phyloP scores from a whole-genome alignment of 2,113 vertebrate genomes.

The Panthera uncia region DNA sequence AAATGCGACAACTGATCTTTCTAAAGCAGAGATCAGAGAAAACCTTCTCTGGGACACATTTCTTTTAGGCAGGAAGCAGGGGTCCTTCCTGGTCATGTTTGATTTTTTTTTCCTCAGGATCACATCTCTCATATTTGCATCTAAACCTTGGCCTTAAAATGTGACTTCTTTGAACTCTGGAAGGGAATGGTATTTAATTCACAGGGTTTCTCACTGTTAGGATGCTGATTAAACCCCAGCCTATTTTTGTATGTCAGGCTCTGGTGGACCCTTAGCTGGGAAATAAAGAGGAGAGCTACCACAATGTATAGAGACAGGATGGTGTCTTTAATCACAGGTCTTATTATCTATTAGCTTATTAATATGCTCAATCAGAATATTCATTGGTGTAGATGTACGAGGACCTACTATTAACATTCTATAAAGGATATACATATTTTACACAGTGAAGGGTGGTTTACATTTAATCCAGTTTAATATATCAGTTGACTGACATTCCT shows the following conservation, averaged over 20 bases:
- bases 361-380: neutral
- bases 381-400: neutral
- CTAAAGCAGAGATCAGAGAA: slow-evolving; percentile 49
- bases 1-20: neutral
- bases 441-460: neutral
- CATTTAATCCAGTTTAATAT: neutral
- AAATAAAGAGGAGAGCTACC: neutral
- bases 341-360: neutral
- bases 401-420: neutral
- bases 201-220: neutral
- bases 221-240: slow-evolving; percentile 51
- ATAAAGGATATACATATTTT: neutral
- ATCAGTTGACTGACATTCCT: neutral
- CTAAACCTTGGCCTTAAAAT: slow-evolving; percentile 42
- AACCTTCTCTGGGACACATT: neutral
- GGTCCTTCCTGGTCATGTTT: slow-evolving; percentile 40
- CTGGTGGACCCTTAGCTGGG: neutral
- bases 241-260: neutral
- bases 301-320: neutral
- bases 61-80: slow-evolving; percentile 57
- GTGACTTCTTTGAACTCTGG: slow-evolving; percentile 56
- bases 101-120: neutral
- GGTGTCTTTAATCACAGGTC: neutral
- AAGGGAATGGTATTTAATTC: slow-evolving; percentile 48
- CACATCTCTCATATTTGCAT: slow-evolving; percentile 25